A percentile compares a stretch with the other conserved stretches of the same genome.
These are phyloP conservation scores for Manduca sexta DNA, from an alignment of 1,140 invertebrate genomes.

Conservation along the genomic window DNA sequence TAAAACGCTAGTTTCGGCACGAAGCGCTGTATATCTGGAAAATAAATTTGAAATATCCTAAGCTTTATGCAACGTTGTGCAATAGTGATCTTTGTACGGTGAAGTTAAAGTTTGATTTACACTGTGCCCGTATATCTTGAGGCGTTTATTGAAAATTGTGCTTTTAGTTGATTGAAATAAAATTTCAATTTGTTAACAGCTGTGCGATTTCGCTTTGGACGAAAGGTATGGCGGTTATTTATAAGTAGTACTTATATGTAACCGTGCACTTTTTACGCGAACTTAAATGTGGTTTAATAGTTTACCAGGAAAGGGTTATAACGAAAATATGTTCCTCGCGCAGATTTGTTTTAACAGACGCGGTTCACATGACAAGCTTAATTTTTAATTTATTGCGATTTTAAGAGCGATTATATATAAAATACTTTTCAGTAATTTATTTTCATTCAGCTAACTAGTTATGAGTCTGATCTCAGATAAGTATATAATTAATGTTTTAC, in stretches of 20 bases:
- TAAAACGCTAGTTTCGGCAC: conserved; percentile 70
- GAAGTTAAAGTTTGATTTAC: conserved; percentile 29
- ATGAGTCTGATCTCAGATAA: too few relatives aligned
- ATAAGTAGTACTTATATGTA: conserved; percentile 51
- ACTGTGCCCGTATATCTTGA: conserved; percentile 12
- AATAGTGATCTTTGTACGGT: conserved; percentile 33
- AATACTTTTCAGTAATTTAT: too few relatives aligned
- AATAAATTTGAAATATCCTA: conserved; percentile 39
- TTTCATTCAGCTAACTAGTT: too few relatives aligned
- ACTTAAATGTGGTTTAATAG: conserved; percentile 71
- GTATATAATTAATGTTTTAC: too few relatives aligned
- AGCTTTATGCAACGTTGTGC: conserved; percentile 18
- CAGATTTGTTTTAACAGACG: not conserved
- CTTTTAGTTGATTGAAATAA: conserved; percentile 14
- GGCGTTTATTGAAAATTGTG: conserved; percentile 30
- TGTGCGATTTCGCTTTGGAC: conserved; percentile 35
- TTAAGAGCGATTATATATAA: too few relatives aligned
- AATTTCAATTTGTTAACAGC: not conserved
- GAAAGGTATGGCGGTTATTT: conserved; percentile 48
- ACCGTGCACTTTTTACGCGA: conserved; percentile 61
- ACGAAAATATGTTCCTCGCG: conserved; percentile 17
- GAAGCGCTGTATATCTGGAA: conserved; percentile 53
- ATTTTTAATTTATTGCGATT: too few relatives aligned
- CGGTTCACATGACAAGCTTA: too few relatives aligned
- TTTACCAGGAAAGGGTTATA: conserved; percentile 58